Evolutionary conservation across 2,797 vertebrate genomes (phyloP).

Genomic region (Emys orbicularis): DNA sequence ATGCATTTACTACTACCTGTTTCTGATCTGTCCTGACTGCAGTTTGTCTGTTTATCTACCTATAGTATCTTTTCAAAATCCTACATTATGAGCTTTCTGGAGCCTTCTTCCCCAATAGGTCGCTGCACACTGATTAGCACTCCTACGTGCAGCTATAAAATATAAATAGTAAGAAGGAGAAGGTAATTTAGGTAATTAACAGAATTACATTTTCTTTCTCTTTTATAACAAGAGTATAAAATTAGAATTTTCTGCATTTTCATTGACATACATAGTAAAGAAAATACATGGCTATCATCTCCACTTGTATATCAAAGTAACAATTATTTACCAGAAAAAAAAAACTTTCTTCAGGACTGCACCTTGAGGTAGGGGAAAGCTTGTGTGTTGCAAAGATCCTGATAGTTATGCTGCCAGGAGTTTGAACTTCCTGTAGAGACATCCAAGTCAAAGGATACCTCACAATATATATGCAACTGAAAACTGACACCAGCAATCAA

Average conservation of each 20-base stretch:
- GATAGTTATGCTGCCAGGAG: neutral
- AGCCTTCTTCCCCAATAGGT: neutral
- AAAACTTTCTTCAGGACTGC: neutral
- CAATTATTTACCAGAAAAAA: conserved; percentile 37
- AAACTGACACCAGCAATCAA: neutral
- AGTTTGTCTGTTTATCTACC: neutral
- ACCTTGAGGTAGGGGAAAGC: neutral
- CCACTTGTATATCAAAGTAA: neutral
- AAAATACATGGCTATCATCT: neutral
- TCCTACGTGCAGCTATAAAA: neutral
- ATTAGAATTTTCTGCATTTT: conserved; percentile 29
- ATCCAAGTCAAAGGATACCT: neutral
- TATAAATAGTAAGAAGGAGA: neutral
- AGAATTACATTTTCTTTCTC: conserved; percentile 31
- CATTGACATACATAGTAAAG: conserved; percentile 1
- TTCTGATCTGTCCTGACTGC: neutral
- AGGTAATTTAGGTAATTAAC: neutral
- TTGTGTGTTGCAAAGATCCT: neutral
- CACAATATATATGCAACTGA: neutral
- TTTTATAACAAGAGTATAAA: conserved; percentile 24
- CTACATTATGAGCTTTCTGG: neutral
- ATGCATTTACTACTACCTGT: neutral
- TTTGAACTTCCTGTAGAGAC: neutral
- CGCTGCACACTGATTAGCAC: neutral
- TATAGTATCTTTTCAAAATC: neutral